phyloP scores from a whole-genome alignment of 2,113 vertebrate species.

The Rhinoptilus africanus region DNA sequence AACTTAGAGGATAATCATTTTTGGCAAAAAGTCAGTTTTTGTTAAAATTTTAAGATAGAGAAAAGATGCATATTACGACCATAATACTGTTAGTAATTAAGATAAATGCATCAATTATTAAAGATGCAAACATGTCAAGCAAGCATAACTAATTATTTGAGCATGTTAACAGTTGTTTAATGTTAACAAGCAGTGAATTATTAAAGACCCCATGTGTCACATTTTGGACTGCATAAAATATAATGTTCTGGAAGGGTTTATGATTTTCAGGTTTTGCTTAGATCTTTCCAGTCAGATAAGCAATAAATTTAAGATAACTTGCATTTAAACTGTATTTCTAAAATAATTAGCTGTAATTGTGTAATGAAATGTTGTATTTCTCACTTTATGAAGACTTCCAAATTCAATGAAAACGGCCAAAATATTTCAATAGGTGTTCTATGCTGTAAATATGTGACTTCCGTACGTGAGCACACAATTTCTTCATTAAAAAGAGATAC shows the following conservation, averaged over 20 bases:
- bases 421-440: conserved; percentile 26
- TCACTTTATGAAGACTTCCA: conserved; percentile 19
- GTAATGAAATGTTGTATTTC: conserved; percentile 48
- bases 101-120: conserved; percentile 99
- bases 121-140: conserved; percentile 99
- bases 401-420: conserved; percentile 1
- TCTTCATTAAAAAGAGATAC: conserved; percentile 45
- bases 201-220: conserved; percentile 91
- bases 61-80: conserved; percentile 87
- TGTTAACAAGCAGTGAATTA: conserved; percentile 99
- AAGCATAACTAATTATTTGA: conserved; percentile 99
- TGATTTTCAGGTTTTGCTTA: conserved; percentile 78
- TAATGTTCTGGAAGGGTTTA: conserved; percentile 79
- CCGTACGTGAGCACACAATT: background rate
- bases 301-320: conserved; percentile 74
- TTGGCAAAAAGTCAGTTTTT: conserved; percentile 89
- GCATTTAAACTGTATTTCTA: conserved; percentile 75
- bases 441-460: background rate
- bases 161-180: conserved; percentile 99
- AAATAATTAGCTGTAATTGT: conserved; percentile 72
- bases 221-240: conserved; percentile 90
- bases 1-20: conserved; percentile 95
- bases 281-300: conserved; percentile 73
- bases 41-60: conserved; percentile 86
- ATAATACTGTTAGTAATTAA: conserved; percentile 99